Conservation (phyloP, 2,888 invertebrate genomes). For the Oxyscelio sp. region DNA sequence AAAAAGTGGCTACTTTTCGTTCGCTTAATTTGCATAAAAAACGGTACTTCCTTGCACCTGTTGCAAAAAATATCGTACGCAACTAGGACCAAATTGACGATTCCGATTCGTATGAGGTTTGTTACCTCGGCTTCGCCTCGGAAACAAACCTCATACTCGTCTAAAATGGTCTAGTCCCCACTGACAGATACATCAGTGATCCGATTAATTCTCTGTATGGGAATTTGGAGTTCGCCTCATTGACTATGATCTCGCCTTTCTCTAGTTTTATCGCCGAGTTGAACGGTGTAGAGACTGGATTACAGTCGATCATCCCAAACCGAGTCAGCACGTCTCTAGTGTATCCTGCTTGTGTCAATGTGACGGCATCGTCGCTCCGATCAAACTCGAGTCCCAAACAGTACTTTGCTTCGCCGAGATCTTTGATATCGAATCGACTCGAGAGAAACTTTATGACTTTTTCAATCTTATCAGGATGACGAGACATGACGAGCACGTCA, state of each 20-base stretch:
- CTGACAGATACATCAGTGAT: conserved; percentile 63
- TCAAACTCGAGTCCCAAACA: conserved; percentile 78
- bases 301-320: conserved; percentile 78
- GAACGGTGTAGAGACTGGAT: conserved; percentile 77
- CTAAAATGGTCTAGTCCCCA: conserved; percentile 60
- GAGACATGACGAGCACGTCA: conserved; percentile 69
- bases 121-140: too few species aligned
- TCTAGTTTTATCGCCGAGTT: conserved; percentile 29
- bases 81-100: too few species aligned
- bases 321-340: conserved; percentile 75
- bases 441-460: conserved; percentile 58
- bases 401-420: conserved; percentile 70
- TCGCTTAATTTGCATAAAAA: too few species aligned
- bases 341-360: conserved; percentile 72
- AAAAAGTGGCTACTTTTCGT: too few species aligned
- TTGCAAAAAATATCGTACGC: too few species aligned
- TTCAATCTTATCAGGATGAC: conserved; percentile 53
- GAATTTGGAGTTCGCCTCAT: not conserved
- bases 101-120: too few species aligned
- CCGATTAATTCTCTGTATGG: conserved; percentile 59
- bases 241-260: not conserved
- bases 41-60: too few species aligned
- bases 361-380: conserved; percentile 15
- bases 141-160: too few species aligned
- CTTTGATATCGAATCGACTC: conserved; percentile 72